These are phyloP conservation scores for Oegoconia quadripuncta DNA, from an alignment of 2,888 invertebrate genomes.

Conservation along the genomic window DNA sequence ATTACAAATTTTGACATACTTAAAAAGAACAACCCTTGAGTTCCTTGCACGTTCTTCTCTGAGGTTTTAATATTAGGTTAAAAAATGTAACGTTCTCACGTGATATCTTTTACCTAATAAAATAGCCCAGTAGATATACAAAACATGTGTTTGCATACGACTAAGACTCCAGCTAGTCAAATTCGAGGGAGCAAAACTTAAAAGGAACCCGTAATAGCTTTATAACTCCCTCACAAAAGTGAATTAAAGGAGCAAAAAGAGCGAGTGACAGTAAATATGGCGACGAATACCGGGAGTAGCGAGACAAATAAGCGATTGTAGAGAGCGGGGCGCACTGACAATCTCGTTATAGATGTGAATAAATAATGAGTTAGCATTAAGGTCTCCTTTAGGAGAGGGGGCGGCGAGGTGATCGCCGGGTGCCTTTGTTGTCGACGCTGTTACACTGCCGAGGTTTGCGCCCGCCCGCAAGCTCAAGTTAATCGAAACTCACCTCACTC, in stretches of 20 bases:
- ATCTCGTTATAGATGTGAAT: constrained; percentile 76
- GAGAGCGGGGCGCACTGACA: constrained; percentile 58
- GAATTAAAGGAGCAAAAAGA: constrained; percentile 55
- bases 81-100: too few species aligned
- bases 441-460: constrained; percentile 46
- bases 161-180: constrained; percentile 24
- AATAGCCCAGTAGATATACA: too few species aligned
- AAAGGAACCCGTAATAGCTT: constrained; percentile 54
- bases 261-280: constrained; percentile 56
- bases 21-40: too few species aligned
- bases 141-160: constrained; percentile 24
- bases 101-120: too few species aligned
- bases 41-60: too few species aligned
- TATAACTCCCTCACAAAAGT: constrained; percentile 49
- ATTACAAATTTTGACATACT: too few species aligned
- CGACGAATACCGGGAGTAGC: constrained; percentile 42
- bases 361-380: constrained; percentile 75
- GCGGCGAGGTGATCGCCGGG: constrained; percentile 35
- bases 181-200: constrained; percentile 37
- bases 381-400: constrained; percentile 48
- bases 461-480: constrained; percentile 58
- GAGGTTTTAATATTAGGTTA: too few species aligned
- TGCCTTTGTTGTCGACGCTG: constrained; percentile 69
- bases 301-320: constrained; percentile 40
- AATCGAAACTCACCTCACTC: constrained; percentile 66